Conservation (phyloP, 2,113 vertebrate species). For the Pionites leucogaster region DNA sequence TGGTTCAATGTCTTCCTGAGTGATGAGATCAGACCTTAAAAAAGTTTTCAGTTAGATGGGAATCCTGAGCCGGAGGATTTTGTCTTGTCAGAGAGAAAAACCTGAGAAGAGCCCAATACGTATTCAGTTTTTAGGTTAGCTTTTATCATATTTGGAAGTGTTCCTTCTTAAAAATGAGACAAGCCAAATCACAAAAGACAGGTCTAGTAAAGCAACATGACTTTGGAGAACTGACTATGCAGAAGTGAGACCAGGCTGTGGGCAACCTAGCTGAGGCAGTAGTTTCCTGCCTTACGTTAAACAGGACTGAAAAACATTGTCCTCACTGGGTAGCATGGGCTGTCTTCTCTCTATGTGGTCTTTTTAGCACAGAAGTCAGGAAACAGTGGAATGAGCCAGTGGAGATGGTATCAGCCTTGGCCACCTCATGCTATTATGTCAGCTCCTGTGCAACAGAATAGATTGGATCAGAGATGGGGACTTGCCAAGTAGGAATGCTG, state of each 20-base stretch:
- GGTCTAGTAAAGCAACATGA: not conserved
- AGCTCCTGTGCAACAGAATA: not conserved
- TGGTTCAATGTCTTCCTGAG: not conserved
- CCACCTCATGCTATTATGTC: not conserved
- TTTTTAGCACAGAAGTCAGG: not conserved
- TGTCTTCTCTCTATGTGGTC: not conserved
- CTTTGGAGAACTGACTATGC: not conserved
- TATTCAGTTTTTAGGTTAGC: not conserved
- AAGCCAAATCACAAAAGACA: not conserved
- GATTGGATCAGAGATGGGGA: not conserved
- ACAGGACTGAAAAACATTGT: not conserved
- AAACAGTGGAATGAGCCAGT: not conserved
- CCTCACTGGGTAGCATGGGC: not conserved
- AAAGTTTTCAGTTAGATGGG: not conserved
- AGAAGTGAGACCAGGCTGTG: not conserved
- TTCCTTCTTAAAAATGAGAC: not conserved
- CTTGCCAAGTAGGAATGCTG: not conserved
- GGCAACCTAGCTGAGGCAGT: not conserved
- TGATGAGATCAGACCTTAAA: not conserved
- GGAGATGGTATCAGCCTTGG: rapidly evolving
- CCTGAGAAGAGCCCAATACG: not conserved
- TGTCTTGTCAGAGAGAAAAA: not conserved
- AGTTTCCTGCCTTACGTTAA: not conserved
- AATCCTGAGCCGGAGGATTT: not conserved
- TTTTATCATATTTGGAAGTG: not conserved